Percentiles rank a stretch among this genome's conserved stretches.
Conservation (phyloP, 2,113 vertebrate species). For the Edolisoma coerulescens region DNA sequence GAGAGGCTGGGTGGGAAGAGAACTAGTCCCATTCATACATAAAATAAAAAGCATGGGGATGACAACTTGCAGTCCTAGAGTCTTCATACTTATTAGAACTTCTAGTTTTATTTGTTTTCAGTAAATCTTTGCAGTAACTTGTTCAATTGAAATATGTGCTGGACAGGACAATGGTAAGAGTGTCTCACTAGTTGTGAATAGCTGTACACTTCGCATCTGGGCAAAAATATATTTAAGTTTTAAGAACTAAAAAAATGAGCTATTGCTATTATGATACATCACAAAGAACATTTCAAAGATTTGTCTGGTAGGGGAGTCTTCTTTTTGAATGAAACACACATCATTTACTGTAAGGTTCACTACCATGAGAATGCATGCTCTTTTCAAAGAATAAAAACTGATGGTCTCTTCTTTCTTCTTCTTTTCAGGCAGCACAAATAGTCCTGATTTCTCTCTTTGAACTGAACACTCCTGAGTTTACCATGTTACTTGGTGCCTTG, state of each 20-base stretch:
- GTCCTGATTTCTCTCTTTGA: slow-evolving; percentile 97
- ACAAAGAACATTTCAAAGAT: not conserved
- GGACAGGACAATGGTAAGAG: not conserved
- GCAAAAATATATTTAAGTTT: not conserved
- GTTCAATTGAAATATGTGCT: not conserved
- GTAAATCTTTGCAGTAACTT: not conserved
- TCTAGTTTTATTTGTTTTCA: not conserved
- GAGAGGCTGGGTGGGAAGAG: not conserved
- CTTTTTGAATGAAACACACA: not conserved
- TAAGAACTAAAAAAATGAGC: not conserved
- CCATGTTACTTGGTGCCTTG: slow-evolving; percentile 97
- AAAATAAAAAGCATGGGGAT: not conserved
- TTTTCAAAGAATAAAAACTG: not conserved
- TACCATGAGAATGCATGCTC: not conserved
- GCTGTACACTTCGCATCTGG: not conserved
- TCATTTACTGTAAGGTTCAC: not conserved
- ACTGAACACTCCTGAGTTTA: slow-evolving; percentile 97
- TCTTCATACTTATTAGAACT: not conserved
- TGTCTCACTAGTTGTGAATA: not conserved
- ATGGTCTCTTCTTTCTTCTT: not conserved
- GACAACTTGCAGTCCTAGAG: not conserved
- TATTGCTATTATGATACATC: not conserved
- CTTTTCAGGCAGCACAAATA: slow-evolving; percentile 89
- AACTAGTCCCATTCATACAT: not conserved
- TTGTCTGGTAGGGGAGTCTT: not conserved